A percentile compares a stretch with the other conserved stretches of the same genome.
Conservation (phyloP, 2,113 vertebrate genomes). For the Alaudala cheleensis region DNA sequence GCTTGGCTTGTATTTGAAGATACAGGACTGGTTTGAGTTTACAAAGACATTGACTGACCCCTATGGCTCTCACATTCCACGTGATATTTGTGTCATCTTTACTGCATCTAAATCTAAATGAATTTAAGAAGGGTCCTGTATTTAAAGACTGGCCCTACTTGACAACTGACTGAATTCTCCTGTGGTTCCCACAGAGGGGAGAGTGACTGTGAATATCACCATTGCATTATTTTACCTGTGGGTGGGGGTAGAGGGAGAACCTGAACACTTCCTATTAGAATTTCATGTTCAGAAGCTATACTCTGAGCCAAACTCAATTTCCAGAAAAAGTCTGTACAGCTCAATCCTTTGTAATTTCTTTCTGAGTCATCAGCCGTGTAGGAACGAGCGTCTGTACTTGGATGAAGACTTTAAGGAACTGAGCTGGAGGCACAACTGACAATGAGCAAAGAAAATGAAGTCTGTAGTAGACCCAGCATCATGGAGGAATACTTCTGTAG, state of each 20-base stretch:
- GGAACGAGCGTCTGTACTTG: not conserved
- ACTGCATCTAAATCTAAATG: not conserved
- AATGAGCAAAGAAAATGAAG: not conserved
- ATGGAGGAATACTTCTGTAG: not conserved
- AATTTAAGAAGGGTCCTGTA: not conserved
- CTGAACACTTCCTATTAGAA: not conserved
- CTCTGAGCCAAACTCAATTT: not conserved
- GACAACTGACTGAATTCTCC: not conserved
- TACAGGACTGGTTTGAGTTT: not conserved
- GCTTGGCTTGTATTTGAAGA: not conserved
- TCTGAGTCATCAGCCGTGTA: constrained; percentile 20
- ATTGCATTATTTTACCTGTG: not conserved
- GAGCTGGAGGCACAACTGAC: not conserved
- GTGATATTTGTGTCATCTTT: not conserved
- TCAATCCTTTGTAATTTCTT: not conserved
- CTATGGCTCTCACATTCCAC: not conserved
- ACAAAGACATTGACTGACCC: not conserved
- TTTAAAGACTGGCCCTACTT: not conserved
- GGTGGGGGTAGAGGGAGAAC: not conserved
- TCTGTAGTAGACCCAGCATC: not conserved
- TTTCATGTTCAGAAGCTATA: not conserved
- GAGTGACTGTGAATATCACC: not conserved
- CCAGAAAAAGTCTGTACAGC: not conserved
- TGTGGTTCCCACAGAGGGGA: not conserved
- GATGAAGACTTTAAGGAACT: not conserved